A percentile compares a stretch with the other conserved stretches of the same genome.
These are phyloP conservation scores for Pelosia muscerda DNA, from an alignment of 2,888 invertebrate species.

Conservation along the genomic window DNA sequence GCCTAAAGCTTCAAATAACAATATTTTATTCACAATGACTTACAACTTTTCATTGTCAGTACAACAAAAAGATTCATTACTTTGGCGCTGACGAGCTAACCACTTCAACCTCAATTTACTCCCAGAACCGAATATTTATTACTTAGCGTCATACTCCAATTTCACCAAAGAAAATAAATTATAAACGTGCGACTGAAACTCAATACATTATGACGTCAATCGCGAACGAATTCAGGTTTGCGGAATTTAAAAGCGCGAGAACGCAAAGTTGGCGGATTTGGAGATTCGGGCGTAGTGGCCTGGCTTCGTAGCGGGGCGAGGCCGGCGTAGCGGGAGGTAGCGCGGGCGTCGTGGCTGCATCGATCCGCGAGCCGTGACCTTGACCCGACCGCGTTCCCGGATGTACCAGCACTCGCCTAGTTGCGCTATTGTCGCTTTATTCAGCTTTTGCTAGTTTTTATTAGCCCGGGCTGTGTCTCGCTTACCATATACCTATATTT, in stretches of 20 bases:
- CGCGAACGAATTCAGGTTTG: slow-evolving; percentile 45
- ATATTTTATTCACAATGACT: slow-evolving; percentile 24
- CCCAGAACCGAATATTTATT: slow-evolving; percentile 40
- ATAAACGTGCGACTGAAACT: slow-evolving; percentile 32
- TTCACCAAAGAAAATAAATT: slow-evolving; percentile 48
- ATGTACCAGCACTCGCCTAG: slow-evolving; percentile 76
- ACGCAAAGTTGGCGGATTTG: slow-evolving; percentile 51
- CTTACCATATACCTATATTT: slow-evolving; percentile 57
- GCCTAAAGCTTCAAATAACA: slow-evolving; percentile 25
- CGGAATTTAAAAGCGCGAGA: slow-evolving; percentile 55
- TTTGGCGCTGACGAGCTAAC: slow-evolving; percentile 38
- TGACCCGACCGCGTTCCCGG: slow-evolving; percentile 88
- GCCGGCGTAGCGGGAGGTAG: slow-evolving; percentile 63
- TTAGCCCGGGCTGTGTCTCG: slow-evolving; percentile 73
- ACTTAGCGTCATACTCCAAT: slow-evolving; percentile 30
- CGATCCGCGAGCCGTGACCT: slow-evolving; percentile 89
- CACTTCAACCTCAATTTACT: slow-evolving; percentile 47
- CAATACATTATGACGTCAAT: slow-evolving; percentile 48
- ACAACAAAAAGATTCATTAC: slow-evolving; percentile 47
- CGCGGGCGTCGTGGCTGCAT: slow-evolving; percentile 86
- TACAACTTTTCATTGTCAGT: slow-evolving; percentile 30
- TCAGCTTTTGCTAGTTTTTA: slow-evolving; percentile 76
- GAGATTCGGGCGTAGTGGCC: slow-evolving; percentile 59
- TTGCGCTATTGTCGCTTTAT: slow-evolving; percentile 80
- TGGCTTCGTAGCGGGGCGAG: slow-evolving; percentile 53